These are phyloP conservation scores for Actias luna DNA, from an alignment of 2,888 invertebrate species.

Conservation along the genomic window DNA sequence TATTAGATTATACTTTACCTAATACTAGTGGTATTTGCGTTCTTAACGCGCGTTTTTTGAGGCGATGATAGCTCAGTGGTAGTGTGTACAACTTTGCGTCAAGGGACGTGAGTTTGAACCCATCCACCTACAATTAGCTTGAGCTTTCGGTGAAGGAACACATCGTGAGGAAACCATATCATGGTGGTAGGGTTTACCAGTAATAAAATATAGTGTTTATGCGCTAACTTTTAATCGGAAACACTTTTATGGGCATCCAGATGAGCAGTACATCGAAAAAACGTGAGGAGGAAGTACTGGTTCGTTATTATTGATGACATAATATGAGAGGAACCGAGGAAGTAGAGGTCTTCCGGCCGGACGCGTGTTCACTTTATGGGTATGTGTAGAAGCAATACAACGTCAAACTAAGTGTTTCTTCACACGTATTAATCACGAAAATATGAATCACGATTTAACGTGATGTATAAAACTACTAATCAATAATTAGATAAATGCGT, in stretches of 20 bases:
- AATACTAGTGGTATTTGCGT: too few relatives aligned
- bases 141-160: too few relatives aligned
- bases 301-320: constrained; percentile 30
- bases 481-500: not conserved
- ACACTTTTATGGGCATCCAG: not conserved
- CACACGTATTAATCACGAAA: not conserved
- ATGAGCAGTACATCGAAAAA: not conserved
- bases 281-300: constrained; percentile 1
- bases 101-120: too few relatives aligned
- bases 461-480: not conserved
- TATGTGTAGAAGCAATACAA: constrained; percentile 3
- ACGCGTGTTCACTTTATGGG: constrained; percentile 31
- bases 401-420: not conserved
- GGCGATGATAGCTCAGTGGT: too few relatives aligned
- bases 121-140: too few relatives aligned
- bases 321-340: constrained; percentile 39
- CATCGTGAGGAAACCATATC: too few relatives aligned
- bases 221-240: not conserved
- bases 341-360: constrained; percentile 41
- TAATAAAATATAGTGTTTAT: not conserved
- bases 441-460: not conserved
- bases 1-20: too few relatives aligned
- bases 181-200: too few relatives aligned
- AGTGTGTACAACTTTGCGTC: too few relatives aligned
- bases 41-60: too few relatives aligned